Conservation (phyloP, 2,113 vertebrate genomes). For the Melanocharis versteri region DNA sequence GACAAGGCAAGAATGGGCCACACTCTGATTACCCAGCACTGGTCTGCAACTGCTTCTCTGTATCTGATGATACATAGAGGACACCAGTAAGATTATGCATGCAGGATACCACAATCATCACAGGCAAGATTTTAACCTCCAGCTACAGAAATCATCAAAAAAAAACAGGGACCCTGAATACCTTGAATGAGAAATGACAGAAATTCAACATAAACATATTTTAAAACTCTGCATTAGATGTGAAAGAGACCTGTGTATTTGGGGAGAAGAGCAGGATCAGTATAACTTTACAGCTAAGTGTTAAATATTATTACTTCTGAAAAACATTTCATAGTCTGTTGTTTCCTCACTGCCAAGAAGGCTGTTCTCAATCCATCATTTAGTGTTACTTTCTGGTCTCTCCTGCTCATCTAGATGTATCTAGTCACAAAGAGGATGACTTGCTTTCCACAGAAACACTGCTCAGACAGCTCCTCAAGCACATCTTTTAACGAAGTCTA, state of each 20-base stretch:
- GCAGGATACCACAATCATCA: not conserved
- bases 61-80: not conserved
- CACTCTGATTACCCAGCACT: not conserved
- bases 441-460: constrained; percentile 5
- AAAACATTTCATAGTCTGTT: constrained; percentile 8
- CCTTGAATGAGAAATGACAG: not conserved
- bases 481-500: constrained; percentile 4
- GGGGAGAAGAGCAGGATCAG: not conserved
- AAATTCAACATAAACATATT: not conserved
- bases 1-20: not conserved
- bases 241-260: not conserved
- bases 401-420: not conserved
- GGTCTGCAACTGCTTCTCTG: not conserved
- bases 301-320: not conserved
- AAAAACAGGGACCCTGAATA: not conserved
- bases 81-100: not conserved
- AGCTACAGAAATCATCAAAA: not conserved
- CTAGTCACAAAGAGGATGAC: not conserved
- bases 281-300: not conserved
- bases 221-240: not conserved
- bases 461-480: constrained; percentile 33
- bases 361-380: constrained; percentile 26
- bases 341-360: not conserved
- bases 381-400: not conserved
- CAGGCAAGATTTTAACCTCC: not conserved